Evolutionary conservation across 2,888 invertebrate genomes (phyloP), one percentile per base, ranked within the genome.

Genomic region (Zygaena filipendulae): DNA sequence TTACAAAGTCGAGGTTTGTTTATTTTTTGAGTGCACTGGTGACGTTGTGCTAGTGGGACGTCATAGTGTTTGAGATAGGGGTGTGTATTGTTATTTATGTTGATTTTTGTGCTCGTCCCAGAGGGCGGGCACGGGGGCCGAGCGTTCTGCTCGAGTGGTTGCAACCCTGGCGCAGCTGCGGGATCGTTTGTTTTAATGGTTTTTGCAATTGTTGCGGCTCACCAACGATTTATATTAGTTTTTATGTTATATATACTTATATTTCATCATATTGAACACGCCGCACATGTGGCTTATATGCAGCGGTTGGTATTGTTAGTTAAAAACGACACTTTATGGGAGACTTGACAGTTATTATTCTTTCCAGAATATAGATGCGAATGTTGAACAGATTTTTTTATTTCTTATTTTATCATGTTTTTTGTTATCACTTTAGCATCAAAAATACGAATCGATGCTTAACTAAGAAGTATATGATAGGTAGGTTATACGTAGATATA

Each of bases 11-110:
- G 24, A 24, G n/a, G 40, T 48, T 57, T 18, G 18, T n/a, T 34
- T 8, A 10, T 29, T 37, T 43, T 38, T 2, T 21, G n/a, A 29
- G 36, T 33, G 29, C 27, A 14, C 49, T 52, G 7, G 4, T 16
- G 16, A 22, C 9, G 41, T 26, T 40, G 35, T 54, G 58, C 56
- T 43, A 29, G 22, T 23, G 8, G 21, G 43, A 27, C 61, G 63
- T 67, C 58, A 61, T 59, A 58, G 68, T 71, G 66, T 70, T 55
- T 67, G 63, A 70, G 71, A 74, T 75, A 71, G 77, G 79, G 79
- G 77, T 77, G 75, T 75, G 70, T 70, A 71, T 72, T 72, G 75
- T 77, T 79, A 77, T 75, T 75, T 75, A 79, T 77, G 77, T 72
- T 77, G 75, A 74, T 74, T 77, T 72, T 67, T 68, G 71, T 70